A percentile compares a stretch with the other conserved stretches of the same genome.
phyloP scores from a whole-genome alignment of 1,140 invertebrate genomes.

The Forficula auricularia region DNA sequence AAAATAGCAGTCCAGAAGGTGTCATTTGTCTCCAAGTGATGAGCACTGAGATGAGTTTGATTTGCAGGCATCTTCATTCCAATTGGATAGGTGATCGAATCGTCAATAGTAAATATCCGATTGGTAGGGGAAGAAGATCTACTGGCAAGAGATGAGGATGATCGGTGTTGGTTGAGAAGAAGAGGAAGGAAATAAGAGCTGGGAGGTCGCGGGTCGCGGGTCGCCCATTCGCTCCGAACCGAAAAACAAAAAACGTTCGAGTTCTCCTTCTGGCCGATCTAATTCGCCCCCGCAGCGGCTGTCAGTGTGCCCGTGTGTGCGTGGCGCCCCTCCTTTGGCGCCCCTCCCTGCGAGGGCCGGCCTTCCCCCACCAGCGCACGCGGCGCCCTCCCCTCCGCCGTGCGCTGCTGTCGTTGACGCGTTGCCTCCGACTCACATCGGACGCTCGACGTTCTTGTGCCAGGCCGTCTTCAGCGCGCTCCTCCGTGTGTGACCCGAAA shows the following conservation, averaged over 20 bases:
- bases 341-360: conserved; percentile 18
- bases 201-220: conserved; percentile 4
- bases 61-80: too few species aligned
- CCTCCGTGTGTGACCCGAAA: neutral
- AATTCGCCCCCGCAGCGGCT: conserved; percentile 17
- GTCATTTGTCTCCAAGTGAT: too few species aligned
- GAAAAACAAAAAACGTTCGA: conserved; percentile 4
- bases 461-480: neutral
- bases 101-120: too few species aligned
- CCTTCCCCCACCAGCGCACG: neutral
- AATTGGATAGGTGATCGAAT: too few species aligned
- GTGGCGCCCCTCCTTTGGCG: conserved; percentile 18
- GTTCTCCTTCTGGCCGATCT: too few species aligned
- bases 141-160: too few species aligned
- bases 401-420: neutral
- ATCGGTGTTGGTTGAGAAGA: too few species aligned
- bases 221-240: conserved; percentile 17
- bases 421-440: conserved; percentile 3
- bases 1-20: too few species aligned
- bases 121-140: too few species aligned
- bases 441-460: conserved; percentile 1
- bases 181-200: too few species aligned
- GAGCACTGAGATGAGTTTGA: too few species aligned
- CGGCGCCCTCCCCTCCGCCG: neutral
- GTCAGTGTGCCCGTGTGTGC: conserved; percentile 13